Evolutionary conservation across 1,140 invertebrate species (phyloP).

Genomic region (Tachypleus tridentatus): DNA sequence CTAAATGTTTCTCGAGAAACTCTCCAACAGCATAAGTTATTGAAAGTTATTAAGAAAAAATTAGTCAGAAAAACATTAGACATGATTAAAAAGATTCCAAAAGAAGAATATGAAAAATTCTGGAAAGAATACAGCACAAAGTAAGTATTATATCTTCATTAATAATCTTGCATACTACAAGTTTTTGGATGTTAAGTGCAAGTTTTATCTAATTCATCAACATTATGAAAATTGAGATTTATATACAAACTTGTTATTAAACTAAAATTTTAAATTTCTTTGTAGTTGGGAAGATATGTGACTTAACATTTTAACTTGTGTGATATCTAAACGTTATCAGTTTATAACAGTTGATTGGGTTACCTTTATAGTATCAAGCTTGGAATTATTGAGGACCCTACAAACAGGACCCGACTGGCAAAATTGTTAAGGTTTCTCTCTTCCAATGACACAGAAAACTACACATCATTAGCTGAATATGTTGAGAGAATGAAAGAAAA

Average conservation of each 20-base stretch:
- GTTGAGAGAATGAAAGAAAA: constrained; percentile 94
- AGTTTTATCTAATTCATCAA: too few species aligned
- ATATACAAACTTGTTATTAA: too few species aligned
- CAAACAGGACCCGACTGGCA: constrained; percentile 86
- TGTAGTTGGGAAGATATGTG: too few species aligned
- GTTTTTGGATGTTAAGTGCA: too few species aligned
- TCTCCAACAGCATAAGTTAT: constrained; percentile 90
- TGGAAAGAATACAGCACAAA: constrained; percentile 99
- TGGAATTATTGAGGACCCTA: constrained; percentile 94
- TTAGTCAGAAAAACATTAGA: constrained; percentile 91
- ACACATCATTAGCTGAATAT: constrained; percentile 76
- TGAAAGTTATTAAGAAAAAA: constrained; percentile 99
- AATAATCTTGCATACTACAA: too few species aligned
- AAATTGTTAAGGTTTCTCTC: constrained; percentile 87
- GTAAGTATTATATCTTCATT: constrained; percentile 38
- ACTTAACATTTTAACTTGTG: too few species aligned
- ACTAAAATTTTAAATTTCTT: too few species aligned
- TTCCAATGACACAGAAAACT: constrained; percentile 49
- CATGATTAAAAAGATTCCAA: constrained; percentile 94
- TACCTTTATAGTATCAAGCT: constrained; percentile 63
- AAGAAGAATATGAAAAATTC: constrained; percentile 84
- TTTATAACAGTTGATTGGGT: neutral
- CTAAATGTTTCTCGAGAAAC: constrained; percentile 97
- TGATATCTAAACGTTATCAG: too few species aligned
- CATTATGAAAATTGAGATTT: too few species aligned